phyloP scores from a whole-genome alignment of 2,797 vertebrate genomes.

The Melanotaenia nigrans region DNA sequence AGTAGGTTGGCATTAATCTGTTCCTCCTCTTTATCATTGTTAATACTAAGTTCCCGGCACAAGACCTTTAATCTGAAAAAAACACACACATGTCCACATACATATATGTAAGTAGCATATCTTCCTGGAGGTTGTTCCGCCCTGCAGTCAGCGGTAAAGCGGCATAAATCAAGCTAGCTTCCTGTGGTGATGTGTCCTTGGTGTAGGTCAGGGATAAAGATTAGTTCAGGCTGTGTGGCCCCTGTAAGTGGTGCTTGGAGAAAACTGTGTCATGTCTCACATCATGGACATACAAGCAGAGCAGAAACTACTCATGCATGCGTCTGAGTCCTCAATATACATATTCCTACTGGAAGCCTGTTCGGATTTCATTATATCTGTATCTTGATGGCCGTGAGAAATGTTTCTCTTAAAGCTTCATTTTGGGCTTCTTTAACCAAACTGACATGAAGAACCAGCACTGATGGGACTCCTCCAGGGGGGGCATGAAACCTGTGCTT shows the following conservation, averaged over 20 bases:
- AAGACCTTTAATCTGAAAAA: conserved; percentile 19
- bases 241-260: conserved; percentile 6
- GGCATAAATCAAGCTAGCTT: conserved; percentile 44
- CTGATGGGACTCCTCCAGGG: too few relatives aligned
- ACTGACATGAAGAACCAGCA: too few relatives aligned
- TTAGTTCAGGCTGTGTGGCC: conserved; percentile 5
- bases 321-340: background rate
- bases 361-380: background rate
- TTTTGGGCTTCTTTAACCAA: too few relatives aligned
- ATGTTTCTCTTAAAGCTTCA: too few relatives aligned
- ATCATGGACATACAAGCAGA: background rate
- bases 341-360: too few relatives aligned
- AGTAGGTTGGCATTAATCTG: background rate
- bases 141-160: conserved; percentile 26
- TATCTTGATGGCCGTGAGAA: too few relatives aligned
- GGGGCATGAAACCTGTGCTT: too few relatives aligned
- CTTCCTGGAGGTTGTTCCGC: conserved; percentile 35
- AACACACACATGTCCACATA: conserved; percentile 11
- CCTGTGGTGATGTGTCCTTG: conserved; percentile 45
- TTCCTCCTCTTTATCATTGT: conserved; percentile 1
- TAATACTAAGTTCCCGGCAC: conserved; percentile 25
- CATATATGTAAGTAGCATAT: background rate
- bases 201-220: conserved; percentile 11
- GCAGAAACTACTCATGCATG: background rate
- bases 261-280: conserved; percentile 2